Base-by-base conservation (phyloP, 2,888 invertebrate species). In the Xanthorhoe spadicearia region DNA sequence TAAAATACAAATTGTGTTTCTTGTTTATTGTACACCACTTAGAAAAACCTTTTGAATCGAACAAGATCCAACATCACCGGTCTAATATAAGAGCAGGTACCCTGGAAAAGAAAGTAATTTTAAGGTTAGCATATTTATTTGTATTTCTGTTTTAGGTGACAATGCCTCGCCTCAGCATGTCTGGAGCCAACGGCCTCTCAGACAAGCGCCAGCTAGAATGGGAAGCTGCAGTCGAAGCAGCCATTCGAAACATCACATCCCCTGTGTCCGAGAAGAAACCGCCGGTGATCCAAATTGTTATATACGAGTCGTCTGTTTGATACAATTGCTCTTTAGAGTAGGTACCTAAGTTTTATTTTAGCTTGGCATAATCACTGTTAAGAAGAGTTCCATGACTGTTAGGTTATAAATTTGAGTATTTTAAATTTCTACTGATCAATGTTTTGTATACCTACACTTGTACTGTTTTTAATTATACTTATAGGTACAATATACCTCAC, bases 301-400 rank as follows among this genome's bases (percentile, higher is more conserved):
- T 97, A 82, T 97, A 97, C 87, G 97, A 97, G 86, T 97, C 97
- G 63, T 97, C 97, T n/a, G 97, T 97, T 56, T 97, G 89, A 65
- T 65, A 59, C 57, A 68, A 68, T 66, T 64, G 49, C 49, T 8
- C 48, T 46, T 54, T 23, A 53, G 17, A 28, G 48, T 1, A 17
- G 7, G 4, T 23, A 1, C 23, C 23, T 62, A 66, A 62, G 54
- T 51, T 58, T 62, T 4, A 58, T 46, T 54, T 52, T 18, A 38
- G 62, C 54, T 62, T 55, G 54, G 60, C 52, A 58, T 13, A n/a
- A 15, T 52, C 28, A n/a, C 52, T n/a, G 28, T 38, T 48, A 48
- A 5, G 7, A 48, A 17, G 7, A 15, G 7, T 7, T 15, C 15
- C 15, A 17, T 48, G 48, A 48, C 48, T 48, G 48, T 48, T 48